Base-by-base conservation (phyloP, 2,113 vertebrate species). In the Phrynocephalus versicolor region DNA sequence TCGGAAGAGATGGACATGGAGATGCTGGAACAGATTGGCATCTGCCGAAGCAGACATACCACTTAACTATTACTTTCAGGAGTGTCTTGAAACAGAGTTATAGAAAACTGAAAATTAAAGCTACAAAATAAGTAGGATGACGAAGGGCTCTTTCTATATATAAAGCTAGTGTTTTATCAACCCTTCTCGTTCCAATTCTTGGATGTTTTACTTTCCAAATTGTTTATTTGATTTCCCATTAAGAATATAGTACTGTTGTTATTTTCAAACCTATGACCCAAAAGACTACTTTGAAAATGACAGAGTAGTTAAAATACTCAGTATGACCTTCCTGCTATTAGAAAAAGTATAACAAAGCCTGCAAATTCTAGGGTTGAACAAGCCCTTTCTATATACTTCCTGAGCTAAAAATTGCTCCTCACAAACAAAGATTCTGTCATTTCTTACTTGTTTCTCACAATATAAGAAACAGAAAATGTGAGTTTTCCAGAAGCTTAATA, bases 261-360 rank as follows among this genome's bases (percentile, higher is more conserved):
- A 18, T 57, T 77, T 27, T 30, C n/a, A 81, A n/a, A 57, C 23
- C 23, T 65, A 2, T 62, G 33, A 64, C 1, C 35, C 18, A 15
- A 35, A 91, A 70, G 45, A 41, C 64, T n/a, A 35, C 77, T 4
- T 55, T 15, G 77, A 84, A 37, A 82, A 88, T 85, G 35, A 73
- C 2, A 90, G 10, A 37, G n/a, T 62, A 65, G 23, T 88, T 87
- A 87, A 87, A 69, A 67, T 0, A 2, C 13, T 81, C n/a, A 72
- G 21, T 6, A 57, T 37, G 79, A 25, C 69, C 58, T 3, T 86
- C 30, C 10, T 8, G 19, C 45, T 19, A 82, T 67, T 30, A 55
- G 27, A 33, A 21, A 65, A 70, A 88, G 51, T 70, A 30, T 82
- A 87, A 60, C 51, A 70, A n/a, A 21, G 75, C 55, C 35, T 0